Conservation (phyloP, 2,113 vertebrate genomes). For the Mola mola region DNA sequence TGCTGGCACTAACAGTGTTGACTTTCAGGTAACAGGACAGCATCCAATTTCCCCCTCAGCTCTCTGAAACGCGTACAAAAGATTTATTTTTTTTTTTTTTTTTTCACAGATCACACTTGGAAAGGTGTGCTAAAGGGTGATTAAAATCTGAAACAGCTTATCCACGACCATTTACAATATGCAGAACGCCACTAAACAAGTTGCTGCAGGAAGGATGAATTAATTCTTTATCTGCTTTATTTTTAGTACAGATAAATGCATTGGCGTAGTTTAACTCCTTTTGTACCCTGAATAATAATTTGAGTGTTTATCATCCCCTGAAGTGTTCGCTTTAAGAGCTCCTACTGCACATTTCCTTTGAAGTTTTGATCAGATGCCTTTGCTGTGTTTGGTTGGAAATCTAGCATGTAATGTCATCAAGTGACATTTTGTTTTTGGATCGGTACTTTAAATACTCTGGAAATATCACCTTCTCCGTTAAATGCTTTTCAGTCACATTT, state of each 20-base stretch:
- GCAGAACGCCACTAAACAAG: background rate
- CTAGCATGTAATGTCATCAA: too few species aligned
- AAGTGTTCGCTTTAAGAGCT: too few species aligned
- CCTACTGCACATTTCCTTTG: constrained; percentile 4
- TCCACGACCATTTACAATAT: constrained; percentile 11
- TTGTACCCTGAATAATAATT: constrained; percentile 4
- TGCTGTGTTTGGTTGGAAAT: background rate
- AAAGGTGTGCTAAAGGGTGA: constrained; percentile 25
- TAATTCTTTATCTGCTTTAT: background rate
- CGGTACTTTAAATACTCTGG: too few species aligned
- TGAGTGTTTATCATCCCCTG: background rate
- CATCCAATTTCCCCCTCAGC: constrained; percentile 42
- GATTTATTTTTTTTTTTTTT: background rate
- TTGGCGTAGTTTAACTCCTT: constrained; percentile 19
- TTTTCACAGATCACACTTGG: constrained; percentile 12
- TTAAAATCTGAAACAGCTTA: constrained; percentile 22
- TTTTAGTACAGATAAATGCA: background rate
- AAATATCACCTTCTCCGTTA: too few species aligned
- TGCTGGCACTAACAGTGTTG: constrained; percentile 15
- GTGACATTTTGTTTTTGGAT: too few species aligned
- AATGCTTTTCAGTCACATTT: too few species aligned
- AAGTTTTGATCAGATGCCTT: background rate
- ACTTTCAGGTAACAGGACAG: constrained; percentile 48
- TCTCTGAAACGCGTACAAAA: constrained; percentile 32
- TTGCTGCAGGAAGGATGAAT: background rate